These are phyloP conservation scores for Epinotia brunnichana DNA, from an alignment of 2,888 invertebrate species.

Conservation along the genomic window DNA sequence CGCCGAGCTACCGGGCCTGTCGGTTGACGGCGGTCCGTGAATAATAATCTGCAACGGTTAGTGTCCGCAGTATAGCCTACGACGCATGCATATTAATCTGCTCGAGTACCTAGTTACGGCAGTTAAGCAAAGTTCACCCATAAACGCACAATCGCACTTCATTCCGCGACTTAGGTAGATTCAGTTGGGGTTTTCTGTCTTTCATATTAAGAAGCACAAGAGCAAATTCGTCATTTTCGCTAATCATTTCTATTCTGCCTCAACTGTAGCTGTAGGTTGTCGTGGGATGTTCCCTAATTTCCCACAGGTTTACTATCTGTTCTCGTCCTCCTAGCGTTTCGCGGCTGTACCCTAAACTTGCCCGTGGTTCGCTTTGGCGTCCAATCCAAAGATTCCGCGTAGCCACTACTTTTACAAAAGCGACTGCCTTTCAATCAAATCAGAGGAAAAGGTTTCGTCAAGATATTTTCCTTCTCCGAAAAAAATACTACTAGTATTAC, in stretches of 20 bases:
- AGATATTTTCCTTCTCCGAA: no score
- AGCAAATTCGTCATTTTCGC: not conserved
- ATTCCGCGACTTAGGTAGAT: not conserved
- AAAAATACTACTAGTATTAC: no score
- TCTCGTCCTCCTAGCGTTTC: no score
- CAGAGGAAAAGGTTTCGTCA: no score
- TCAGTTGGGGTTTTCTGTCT: not conserved
- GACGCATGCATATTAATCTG: conserved; percentile 24
- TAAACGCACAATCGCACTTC: not conserved
- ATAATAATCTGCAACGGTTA: conserved; percentile 69
- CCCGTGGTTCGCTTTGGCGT: no score
- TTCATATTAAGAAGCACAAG: not conserved
- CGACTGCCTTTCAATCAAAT: no score
- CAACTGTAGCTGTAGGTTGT: not conserved
- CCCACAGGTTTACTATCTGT: no score
- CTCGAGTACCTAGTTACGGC: not conserved
- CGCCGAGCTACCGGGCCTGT: conserved; percentile 66
- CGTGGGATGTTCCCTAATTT: not conserved
- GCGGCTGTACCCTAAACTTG: no score
- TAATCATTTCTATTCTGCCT: not conserved
- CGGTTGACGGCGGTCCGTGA: conserved; percentile 58
- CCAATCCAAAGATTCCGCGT: no score
- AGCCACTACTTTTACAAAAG: no score
- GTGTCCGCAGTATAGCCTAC: conserved; percentile 26
- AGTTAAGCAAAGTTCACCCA: not conserved